These are phyloP conservation scores for Mormyrus hasselquistii DNA, from an alignment of 2,797 vertebrate genomes.

Conservation along the genomic window DNA sequence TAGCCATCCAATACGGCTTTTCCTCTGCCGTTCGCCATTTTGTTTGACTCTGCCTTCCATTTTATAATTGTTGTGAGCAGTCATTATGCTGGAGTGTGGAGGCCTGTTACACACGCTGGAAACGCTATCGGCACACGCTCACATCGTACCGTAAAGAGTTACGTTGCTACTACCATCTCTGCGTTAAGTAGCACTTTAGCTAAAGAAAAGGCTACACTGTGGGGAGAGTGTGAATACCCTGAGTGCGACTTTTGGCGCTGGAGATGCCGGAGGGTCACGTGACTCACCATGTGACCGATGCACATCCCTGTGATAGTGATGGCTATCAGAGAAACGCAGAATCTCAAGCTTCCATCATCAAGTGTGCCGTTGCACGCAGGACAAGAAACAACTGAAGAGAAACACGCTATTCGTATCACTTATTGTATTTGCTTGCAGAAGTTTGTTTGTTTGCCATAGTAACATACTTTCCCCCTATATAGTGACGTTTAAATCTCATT, in stretches of 20 bases:
- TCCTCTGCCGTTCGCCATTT: slow-evolving; percentile 29
- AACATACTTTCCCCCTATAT: not conserved
- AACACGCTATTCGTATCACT: not conserved
- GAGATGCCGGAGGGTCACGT: not conserved
- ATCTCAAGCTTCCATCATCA: not conserved
- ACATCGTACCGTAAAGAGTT: not conserved
- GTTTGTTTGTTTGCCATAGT: not conserved
- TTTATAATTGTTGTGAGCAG: slow-evolving; percentile 30
- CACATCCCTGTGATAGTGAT: not conserved
- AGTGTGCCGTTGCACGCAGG: not conserved
- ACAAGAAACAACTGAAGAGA: not conserved
- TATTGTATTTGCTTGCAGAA: not conserved
- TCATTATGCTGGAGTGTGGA: not conserved
- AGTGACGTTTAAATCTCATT: not conserved
- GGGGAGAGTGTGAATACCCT: not conserved
- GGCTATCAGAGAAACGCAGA: not conserved
- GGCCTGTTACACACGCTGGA: not conserved
- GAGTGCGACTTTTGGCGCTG: not conserved
- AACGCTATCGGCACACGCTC: not conserved
- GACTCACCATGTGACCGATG: not conserved
- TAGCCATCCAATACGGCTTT: slow-evolving; percentile 55
- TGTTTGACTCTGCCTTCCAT: slow-evolving; percentile 43
- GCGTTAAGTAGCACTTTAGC: not conserved
- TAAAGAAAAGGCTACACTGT: not conserved
- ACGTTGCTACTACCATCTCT: not conserved